Evolutionary conservation across 2,113 vertebrate species (phyloP), one percentile per base, ranked within the genome.

Genomic region (Pterophyllum scalare): DNA sequence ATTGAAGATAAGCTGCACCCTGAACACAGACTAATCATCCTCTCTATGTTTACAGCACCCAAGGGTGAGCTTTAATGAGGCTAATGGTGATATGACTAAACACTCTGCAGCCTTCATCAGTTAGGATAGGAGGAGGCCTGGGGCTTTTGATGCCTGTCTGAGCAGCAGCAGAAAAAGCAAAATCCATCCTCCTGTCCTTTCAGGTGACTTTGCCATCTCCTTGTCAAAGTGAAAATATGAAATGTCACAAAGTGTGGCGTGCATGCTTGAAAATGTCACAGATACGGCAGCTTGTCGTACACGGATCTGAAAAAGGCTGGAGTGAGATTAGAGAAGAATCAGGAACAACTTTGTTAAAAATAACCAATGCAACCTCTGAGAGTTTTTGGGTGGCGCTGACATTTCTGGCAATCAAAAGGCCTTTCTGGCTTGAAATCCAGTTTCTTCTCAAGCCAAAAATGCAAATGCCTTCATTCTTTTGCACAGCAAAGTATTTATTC

Each of bases 41-140:
- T 70, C 54, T 77, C 57, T 76, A 33, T 82, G 80, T 90, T 84
- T 80, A 86, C 81, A 79, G 88, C 92, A 84, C 87, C 87, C 87
- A 76, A 54, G 87, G 80, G 74, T 83, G 86, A 74, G 80, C 84
- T 84, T 82, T 89, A 91, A 90, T 89, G 84, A 87, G 80, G 80
- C 72, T 72, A 70, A 80, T 64, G 54, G 86, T 77, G 81, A 87
- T 87, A 82, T 88, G 84, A 88, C 82, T 82, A 88, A 89, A 91
- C 89, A 77, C 80, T 67, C 77, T 58, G 67, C 85, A 79, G 90
- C 76, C 64, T 80, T 80, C 79, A 89, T 92, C 77, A 20, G 15
- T 89, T 87, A 89, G 59, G 35, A 57, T 54, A 84, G 85, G 75
- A 74, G 81, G 79, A 38, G 85, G 81, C 67, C 70, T 10, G 8